phyloP scores from a whole-genome alignment of 2,888 invertebrate species.

The Coremacera marginata region DNA sequence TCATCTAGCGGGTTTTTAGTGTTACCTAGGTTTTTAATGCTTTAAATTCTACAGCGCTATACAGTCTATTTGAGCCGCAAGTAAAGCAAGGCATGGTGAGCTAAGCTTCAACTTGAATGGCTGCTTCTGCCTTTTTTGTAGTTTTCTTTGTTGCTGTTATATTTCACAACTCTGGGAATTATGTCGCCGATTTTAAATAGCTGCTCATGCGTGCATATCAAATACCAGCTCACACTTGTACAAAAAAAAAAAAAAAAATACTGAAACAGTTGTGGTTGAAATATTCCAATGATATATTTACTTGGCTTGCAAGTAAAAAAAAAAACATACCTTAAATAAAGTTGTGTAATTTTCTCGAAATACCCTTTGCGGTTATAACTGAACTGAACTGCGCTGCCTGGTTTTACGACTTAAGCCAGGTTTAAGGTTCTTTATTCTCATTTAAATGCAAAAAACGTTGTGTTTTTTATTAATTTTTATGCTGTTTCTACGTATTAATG shows the following conservation, averaged over 20 bases:
- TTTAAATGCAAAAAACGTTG: slow-evolving; percentile 25
- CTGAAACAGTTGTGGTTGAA: too few species aligned
- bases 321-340: too few species aligned
- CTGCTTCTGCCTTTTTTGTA: slow-evolving; percentile 6
- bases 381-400: too few species aligned
- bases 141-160: not conserved
- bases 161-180: slow-evolving; percentile 5
- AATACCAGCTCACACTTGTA: not conserved
- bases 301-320: too few species aligned
- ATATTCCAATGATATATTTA: too few species aligned
- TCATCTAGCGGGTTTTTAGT: too few species aligned
- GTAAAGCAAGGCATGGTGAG: too few species aligned
- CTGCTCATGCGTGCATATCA: not conserved
- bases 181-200: not conserved
- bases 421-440: slow-evolving; percentile 23
- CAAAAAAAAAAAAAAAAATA: too few species aligned
- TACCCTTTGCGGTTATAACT: too few species aligned
- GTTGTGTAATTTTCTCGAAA: too few species aligned
- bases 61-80: not conserved
- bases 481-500: slow-evolving; percentile 3
- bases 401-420: too few species aligned
- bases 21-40: not conserved
- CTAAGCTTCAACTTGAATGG: slow-evolving; percentile 24
- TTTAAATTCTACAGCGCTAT: not conserved
- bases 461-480: slow-evolving; percentile 26